phyloP scores from a whole-genome alignment of 2,113 vertebrate species.

The Platichthys flesus region DNA sequence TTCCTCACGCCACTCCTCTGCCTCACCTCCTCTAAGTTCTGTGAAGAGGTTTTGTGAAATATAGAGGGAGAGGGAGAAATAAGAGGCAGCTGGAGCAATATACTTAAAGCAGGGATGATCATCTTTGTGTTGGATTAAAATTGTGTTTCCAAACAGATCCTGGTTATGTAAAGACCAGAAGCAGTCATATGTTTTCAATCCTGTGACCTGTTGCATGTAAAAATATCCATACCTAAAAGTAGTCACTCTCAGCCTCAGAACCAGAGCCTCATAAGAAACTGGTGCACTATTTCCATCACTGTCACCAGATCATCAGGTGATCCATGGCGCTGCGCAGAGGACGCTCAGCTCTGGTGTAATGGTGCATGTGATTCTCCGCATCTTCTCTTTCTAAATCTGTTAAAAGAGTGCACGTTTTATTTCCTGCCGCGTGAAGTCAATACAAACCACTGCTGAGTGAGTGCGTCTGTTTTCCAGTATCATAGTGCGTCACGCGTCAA shows the following conservation, averaged over 20 bases:
- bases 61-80: not conserved
- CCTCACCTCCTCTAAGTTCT: conserved; percentile 3
- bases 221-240: not conserved
- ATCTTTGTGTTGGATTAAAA: conserved; percentile 32
- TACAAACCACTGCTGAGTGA: no score
- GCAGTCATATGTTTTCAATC: not conserved
- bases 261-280: not conserved
- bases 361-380: not conserved
- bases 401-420: not conserved
- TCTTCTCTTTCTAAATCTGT: not conserved
- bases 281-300: conserved; percentile 13
- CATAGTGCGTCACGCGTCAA: conserved; percentile 1
- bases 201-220: not conserved
- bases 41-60: conserved; percentile 12
- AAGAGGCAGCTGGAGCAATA: conserved; percentile 10
- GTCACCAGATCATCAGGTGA: conserved; percentile 30
- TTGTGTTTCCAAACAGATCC: conserved; percentile 3
- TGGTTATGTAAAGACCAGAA: not conserved
- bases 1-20: conserved; percentile 25
- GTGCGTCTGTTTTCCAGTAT: not conserved
- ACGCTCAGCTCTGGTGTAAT: conserved; percentile 13
- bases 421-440: not conserved
- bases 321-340: conserved; percentile 16
- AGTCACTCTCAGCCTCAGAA: not conserved
- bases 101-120: conserved; percentile 26